A percentile compares a stretch with the other conserved stretches of the same genome.
phyloP scores from a whole-genome alignment of 1,140 invertebrate species.

The Contarinia nasturtii region DNA sequence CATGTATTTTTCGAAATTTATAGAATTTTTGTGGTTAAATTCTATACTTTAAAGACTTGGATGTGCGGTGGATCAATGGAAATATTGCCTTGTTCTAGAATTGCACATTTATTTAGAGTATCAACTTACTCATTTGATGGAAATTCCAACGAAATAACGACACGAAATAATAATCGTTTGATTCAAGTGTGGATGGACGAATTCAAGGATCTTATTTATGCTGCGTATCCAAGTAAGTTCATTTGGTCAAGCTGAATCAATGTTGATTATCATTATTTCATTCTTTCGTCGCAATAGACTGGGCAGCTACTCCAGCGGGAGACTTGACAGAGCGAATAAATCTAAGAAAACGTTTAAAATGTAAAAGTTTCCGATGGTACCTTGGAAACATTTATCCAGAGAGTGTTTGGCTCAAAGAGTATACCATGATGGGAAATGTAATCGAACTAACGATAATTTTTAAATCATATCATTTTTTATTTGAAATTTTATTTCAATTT shows the following conservation, averaged over 20 bases:
- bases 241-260: background rate
- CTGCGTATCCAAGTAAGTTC: slow-evolving; percentile 38
- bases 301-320: slow-evolving; percentile 65
- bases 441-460: background rate
- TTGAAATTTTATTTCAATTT: slow-evolving; percentile 8
- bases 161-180: slow-evolving; percentile 72
- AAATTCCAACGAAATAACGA: slow-evolving; percentile 68
- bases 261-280: background rate
- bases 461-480: background rate
- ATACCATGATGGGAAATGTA: slow-evolving; percentile 58
- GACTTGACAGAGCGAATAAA: slow-evolving; percentile 52
- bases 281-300: slow-evolving; percentile 14
- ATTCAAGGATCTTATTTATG: slow-evolving; percentile 81
- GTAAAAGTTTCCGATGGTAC: slow-evolving; percentile 89
- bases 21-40: too few species aligned
- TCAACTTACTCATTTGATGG: slow-evolving; percentile 83
- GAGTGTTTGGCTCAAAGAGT: slow-evolving; percentile 92
- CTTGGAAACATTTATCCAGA: slow-evolving; percentile 83
- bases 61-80: slow-evolving; percentile 91
- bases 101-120: slow-evolving; percentile 94
- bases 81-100: slow-evolving; percentile 89
- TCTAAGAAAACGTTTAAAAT: slow-evolving; percentile 59
- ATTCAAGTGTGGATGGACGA: slow-evolving; percentile 90
- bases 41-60: too few species aligned
- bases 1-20: slow-evolving; percentile 42